Evolutionary conservation across 2,888 invertebrate genomes (phyloP).

Genomic region (Endotricha flammealis): DNA sequence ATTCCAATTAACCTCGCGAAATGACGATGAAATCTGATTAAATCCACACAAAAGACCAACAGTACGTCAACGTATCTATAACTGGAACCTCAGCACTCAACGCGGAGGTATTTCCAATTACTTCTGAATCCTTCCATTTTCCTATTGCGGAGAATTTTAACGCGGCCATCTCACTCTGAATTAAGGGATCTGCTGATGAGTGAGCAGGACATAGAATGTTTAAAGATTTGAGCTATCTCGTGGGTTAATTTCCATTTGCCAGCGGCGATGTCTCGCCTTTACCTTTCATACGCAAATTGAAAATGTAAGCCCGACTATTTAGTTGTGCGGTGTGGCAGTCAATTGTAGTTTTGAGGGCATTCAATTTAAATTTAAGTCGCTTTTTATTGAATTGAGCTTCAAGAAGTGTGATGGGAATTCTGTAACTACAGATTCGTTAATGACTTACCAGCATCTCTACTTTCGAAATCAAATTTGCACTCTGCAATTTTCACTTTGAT

Average conservation of each 20-base stretch:
- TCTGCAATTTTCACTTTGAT: no score
- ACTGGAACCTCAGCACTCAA: constrained; percentile 64
- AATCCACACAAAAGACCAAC: constrained; percentile 64
- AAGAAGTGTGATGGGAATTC: no score
- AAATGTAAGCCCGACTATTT: constrained; percentile 56
- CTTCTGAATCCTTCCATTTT: constrained; percentile 74
- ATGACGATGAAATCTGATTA: constrained; percentile 57
- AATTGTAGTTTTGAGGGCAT: background rate
- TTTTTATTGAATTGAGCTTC: no score
- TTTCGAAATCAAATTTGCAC: no score
- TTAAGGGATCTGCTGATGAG: constrained; percentile 27
- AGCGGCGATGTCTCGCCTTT: constrained; percentile 50
- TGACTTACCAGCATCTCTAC: no score
- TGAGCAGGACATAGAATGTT: constrained; percentile 34
- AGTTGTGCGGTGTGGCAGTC: background rate
- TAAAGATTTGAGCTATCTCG: constrained; percentile 54
- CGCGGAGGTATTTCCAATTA: constrained; percentile 77
- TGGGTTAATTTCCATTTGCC: constrained; percentile 71
- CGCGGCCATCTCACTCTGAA: constrained; percentile 47
- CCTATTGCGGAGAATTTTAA: constrained; percentile 62
- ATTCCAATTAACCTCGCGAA: constrained; percentile 57
- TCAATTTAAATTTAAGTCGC: background rate
- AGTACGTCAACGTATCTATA: constrained; percentile 54
- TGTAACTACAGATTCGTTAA: no score
- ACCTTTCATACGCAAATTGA: constrained; percentile 66